Conservation (phyloP, 2,888 invertebrate species). For the Drosophila fungiperda region DNA sequence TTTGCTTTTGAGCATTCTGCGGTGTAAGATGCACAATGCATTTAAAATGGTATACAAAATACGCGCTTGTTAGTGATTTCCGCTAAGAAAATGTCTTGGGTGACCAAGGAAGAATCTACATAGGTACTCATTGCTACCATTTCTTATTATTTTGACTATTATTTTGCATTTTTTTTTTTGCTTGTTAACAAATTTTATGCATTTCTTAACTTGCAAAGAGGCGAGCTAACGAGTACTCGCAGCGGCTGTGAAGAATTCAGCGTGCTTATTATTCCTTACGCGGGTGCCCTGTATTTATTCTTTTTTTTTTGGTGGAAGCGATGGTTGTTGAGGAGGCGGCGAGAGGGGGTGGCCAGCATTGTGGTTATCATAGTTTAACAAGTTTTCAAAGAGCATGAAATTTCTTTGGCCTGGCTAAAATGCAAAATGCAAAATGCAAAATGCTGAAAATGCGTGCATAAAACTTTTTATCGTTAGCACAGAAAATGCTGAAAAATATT, state of each 20-base stretch:
- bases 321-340: neutral
- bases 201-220: slow-evolving; percentile 75
- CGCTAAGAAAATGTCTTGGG: slow-evolving; percentile 66
- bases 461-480: slow-evolving; percentile 74
- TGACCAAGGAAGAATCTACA: slow-evolving; percentile 41
- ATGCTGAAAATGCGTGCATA: slow-evolving; percentile 76
- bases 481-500: slow-evolving; percentile 72
- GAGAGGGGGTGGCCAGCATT: slow-evolving; percentile 64
- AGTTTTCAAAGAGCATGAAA: slow-evolving; percentile 82
- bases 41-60: slow-evolving; percentile 42
- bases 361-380: slow-evolving; percentile 84
- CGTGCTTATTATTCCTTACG: slow-evolving; percentile 76
- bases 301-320: slow-evolving; percentile 16
- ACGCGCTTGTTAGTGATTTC: slow-evolving; percentile 76
- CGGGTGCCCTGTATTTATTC: slow-evolving; percentile 41
- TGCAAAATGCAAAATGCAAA: slow-evolving; percentile 50
- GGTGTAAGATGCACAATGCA: slow-evolving; percentile 37
- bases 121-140: slow-evolving; percentile 16
- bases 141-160: slow-evolving; percentile 50
- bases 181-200: slow-evolving; percentile 81
- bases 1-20: slow-evolving; percentile 20
- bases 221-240: slow-evolving; percentile 70
- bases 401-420: slow-evolving; percentile 68
- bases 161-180: slow-evolving; percentile 29
- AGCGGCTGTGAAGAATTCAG: slow-evolving; percentile 52